Conservation (phyloP, 35 echinoderm and acorn worm genomes). For the Heliocidaris tuberculata region DNA sequence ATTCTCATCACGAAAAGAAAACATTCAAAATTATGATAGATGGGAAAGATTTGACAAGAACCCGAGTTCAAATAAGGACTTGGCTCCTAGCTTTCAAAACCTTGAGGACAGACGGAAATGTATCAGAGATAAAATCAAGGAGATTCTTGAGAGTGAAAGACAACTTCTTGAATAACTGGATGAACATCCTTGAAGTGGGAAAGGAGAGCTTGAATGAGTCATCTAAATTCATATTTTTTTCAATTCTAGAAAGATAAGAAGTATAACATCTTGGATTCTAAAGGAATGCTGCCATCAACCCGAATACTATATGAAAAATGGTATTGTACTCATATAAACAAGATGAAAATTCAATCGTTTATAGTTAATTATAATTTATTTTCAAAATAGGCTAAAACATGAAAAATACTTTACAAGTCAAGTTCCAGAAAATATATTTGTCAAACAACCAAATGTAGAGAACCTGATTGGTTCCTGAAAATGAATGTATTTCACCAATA, state of each 20-base stretch:
- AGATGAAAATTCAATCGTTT: no score
- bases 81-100: not conserved
- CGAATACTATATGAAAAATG: no score
- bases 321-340: no score
- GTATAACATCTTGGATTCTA: not conserved
- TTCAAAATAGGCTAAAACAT: no score
- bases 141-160: not conserved
- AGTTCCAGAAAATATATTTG: no score
- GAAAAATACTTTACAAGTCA: no score
- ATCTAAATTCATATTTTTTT: not conserved
- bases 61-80: not conserved
- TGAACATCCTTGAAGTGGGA: not conserved
- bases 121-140: not conserved
- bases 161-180: not conserved
- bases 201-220: not conserved
- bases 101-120: not conserved
- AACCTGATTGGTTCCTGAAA: no score
- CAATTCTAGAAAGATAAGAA: not conserved
- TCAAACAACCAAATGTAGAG: no score
- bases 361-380: no score
- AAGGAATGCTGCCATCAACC: not conserved
- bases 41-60: not conserved
- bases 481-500: no score
- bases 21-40: not conserved
- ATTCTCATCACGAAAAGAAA: not conserved